Evolutionary conservation across 2,888 invertebrate genomes (phyloP).

Genomic region (Polymixis flavicincta): DNA sequence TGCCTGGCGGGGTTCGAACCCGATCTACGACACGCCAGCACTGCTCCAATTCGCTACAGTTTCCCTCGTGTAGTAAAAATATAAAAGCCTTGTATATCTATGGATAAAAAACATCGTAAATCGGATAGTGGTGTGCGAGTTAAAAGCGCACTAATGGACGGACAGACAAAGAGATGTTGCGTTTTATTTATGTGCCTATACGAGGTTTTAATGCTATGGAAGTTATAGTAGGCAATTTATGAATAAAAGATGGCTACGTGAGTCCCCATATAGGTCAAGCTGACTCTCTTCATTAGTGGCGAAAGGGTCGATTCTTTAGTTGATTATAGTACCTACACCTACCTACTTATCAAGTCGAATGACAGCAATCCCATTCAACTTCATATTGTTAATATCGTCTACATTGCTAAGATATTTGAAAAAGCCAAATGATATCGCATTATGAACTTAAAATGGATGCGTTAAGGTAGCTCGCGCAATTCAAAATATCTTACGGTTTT

Average conservation of each 20-base stretch:
- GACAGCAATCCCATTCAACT: not conserved
- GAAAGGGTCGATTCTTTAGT: conserved; percentile 26
- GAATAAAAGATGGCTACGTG: conserved; percentile 39
- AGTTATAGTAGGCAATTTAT: conserved; percentile 31
- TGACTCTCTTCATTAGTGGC: conserved; percentile 38
- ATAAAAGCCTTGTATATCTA: not conserved
- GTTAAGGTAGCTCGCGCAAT: no score
- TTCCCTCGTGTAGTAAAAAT: not conserved
- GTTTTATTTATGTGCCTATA: conserved; percentile 9
- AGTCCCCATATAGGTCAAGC: conserved; percentile 41
- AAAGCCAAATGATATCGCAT: not conserved
- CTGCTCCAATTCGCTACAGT: not conserved
- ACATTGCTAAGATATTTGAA: not conserved
- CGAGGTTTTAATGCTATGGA: conserved; percentile 13
- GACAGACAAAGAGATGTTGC: conserved; percentile 17
- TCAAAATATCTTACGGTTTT: no score
- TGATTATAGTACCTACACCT: not conserved
- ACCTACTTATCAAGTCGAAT: conserved; percentile 1
- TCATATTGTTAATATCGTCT: not conserved
- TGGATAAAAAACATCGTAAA: conserved; percentile 13
- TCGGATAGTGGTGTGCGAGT: conserved; percentile 4
- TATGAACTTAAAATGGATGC: not conserved
- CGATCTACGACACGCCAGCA: no score
- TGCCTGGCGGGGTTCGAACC: no score
- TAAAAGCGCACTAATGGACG: conserved; percentile 43